phyloP scores from a whole-genome alignment of 2,888 invertebrate genomes.

The Tipula confusa region DNA sequence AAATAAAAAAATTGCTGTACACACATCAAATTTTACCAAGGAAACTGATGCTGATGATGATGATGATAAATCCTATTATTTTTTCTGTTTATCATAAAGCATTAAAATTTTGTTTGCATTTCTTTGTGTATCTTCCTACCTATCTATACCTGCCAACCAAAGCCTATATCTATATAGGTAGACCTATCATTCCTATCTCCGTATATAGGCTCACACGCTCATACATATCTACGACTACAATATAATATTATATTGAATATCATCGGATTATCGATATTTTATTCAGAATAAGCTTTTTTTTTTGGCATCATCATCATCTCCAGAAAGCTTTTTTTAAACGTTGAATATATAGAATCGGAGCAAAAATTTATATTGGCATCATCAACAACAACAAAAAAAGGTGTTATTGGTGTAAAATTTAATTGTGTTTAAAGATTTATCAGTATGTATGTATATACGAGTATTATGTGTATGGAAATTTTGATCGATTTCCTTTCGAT shows the following conservation, averaged over 20 bases:
- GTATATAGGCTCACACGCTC: not conserved
- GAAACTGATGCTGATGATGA: not conserved
- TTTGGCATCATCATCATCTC: slow-evolving; percentile 13
- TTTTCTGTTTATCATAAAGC: not conserved
- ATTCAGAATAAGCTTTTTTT: not conserved
- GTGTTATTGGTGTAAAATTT: slow-evolving; percentile 20
- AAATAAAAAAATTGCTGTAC: not conserved
- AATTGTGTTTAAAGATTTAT: slow-evolving; percentile 16
- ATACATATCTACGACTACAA: not conserved
- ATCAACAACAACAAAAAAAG: no score
- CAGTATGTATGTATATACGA: not conserved
- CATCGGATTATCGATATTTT: slow-evolving; percentile 25
- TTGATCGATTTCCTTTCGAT: not conserved
- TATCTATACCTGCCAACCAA: not conserved
- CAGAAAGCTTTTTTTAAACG: not conserved
- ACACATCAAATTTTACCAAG: not conserved
- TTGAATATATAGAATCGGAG: not conserved
- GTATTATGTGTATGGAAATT: not conserved
- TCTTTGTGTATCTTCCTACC: not conserved
- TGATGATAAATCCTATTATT: slow-evolving; percentile 12
- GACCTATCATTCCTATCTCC: not conserved
- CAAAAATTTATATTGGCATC: not conserved
- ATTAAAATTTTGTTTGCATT: not conserved
- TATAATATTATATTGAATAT: not conserved
- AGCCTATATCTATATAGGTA: not conserved